phyloP scores from a whole-genome alignment of 2,888 invertebrate species.

The Incurvaria masculella region DNA sequence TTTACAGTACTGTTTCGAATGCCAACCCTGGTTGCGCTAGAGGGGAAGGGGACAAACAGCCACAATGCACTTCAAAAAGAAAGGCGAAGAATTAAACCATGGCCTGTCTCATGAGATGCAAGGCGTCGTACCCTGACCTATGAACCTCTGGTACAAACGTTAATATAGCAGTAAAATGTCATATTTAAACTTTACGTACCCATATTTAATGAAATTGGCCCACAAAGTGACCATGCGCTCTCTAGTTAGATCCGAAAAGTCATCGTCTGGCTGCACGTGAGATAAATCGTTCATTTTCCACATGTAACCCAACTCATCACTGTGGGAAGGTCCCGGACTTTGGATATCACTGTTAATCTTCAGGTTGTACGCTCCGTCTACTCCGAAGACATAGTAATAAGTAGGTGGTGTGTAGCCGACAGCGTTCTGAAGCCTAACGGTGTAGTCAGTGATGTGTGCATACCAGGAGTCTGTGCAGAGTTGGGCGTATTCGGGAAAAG shows the following conservation, averaged over 20 bases:
- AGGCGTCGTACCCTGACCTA: too few relatives aligned
- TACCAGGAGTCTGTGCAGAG: slow-evolving; percentile 11
- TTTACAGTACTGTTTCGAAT: too few relatives aligned
- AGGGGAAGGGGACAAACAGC: too few relatives aligned
- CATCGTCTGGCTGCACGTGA: slow-evolving; percentile 1
- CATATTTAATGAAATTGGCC: slow-evolving; percentile 10
- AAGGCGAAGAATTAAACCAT: too few relatives aligned
- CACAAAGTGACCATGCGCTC: slow-evolving; percentile 8
- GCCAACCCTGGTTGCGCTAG: too few relatives aligned
- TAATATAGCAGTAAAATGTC: too few relatives aligned
- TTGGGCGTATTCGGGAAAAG: slow-evolving; percentile 7
- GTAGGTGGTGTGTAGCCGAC: background rate
- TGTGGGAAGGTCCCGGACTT: slow-evolving; percentile 7
- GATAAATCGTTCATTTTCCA: slow-evolving; percentile 1
- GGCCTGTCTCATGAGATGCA: too few relatives aligned
- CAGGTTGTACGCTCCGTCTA: slow-evolving; percentile 10
- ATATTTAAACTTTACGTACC: slow-evolving; percentile 8
- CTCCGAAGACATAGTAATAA: slow-evolving; percentile 10
- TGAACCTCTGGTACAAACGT: too few relatives aligned
- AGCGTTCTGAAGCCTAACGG: slow-evolving; percentile 1
- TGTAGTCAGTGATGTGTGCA: slow-evolving; percentile 10
- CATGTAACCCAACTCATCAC: slow-evolving; percentile 10
- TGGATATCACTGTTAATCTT: slow-evolving; percentile 4
- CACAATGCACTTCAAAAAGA: too few relatives aligned
- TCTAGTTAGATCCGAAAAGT: slow-evolving; percentile 4